Percentiles rank a stretch among this genome's conserved stretches.
Conservation (phyloP, 2,888 invertebrate species). For the Ectobius pallidus region DNA sequence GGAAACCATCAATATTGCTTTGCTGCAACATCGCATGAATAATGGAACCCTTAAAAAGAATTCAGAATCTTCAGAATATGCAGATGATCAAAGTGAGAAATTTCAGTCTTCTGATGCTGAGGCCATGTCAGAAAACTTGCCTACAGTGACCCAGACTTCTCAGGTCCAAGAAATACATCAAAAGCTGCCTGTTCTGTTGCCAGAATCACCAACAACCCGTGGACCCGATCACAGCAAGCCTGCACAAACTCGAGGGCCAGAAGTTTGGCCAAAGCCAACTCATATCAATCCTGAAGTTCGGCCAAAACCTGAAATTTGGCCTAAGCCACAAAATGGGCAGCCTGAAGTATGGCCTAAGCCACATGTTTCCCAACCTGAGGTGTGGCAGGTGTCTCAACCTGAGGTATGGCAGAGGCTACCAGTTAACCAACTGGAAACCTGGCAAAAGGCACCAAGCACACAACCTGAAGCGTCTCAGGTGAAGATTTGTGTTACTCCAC, state of each 20-base stretch:
- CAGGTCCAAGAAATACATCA: neutral
- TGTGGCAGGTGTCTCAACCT: too few relatives aligned
- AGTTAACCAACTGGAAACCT: neutral
- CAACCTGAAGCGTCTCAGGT: neutral
- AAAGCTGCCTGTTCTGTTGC: neutral
- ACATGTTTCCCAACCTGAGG: too few relatives aligned
- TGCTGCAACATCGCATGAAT: conserved; percentile 49
- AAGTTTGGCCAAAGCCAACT: too few relatives aligned
- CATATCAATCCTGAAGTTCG: too few relatives aligned
- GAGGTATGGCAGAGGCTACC: neutral
- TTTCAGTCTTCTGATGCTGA: too few relatives aligned
- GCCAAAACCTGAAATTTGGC: too few relatives aligned
- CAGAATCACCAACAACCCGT: neutral
- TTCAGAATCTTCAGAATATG: too few relatives aligned
- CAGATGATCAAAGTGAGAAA: too few relatives aligned
- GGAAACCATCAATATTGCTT: conserved; percentile 54
- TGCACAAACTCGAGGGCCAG: neutral
- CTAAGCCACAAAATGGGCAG: too few relatives aligned
- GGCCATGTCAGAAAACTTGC: too few relatives aligned
- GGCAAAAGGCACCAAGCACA: conserved; percentile 21
- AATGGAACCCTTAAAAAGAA: too few relatives aligned
- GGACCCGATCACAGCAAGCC: neutral
- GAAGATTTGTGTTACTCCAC: conserved; percentile 43
- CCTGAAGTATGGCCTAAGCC: too few relatives aligned
- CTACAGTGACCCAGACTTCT: neutral